These are phyloP conservation scores for Callyntrura sp. DNA, from an alignment of 2,888 invertebrate species.

Conservation along the genomic window DNA sequence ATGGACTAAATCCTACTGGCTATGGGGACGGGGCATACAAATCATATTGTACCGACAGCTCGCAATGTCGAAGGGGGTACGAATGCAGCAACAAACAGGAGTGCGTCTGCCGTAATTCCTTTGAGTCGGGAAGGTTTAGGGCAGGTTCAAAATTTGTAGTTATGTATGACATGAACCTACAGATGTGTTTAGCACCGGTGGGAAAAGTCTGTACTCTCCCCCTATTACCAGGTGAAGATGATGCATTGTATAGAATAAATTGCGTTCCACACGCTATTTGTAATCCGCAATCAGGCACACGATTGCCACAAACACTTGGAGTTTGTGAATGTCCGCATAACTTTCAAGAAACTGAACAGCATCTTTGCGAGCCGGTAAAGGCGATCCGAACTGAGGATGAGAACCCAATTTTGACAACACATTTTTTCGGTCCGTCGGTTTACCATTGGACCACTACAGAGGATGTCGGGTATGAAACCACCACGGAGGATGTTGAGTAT, in stretches of 20 bases:
- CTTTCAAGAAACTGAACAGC: slow-evolving; percentile 40
- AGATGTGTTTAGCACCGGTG: slow-evolving; percentile 39
- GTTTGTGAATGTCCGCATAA: slow-evolving; percentile 40
- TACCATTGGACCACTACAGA: no score
- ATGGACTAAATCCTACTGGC: no score
- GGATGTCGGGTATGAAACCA: no score
- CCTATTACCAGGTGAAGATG: no score
- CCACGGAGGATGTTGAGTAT: no score
- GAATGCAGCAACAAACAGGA: slow-evolving; percentile 1
- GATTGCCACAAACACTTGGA: slow-evolving; percentile 19
- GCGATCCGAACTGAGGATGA: neutral
- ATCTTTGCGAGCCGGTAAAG: slow-evolving; percentile 43
- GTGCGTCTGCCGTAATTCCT: slow-evolving; percentile 52
- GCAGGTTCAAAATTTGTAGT: neutral
- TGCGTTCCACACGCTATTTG: slow-evolving; percentile 60
- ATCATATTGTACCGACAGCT: neutral
- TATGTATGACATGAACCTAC: slow-evolving; percentile 26
- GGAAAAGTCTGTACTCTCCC: slow-evolving; percentile 49
- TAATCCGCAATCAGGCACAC: neutral
- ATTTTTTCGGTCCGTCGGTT: neutral
- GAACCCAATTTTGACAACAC: neutral
- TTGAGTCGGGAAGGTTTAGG: no score
- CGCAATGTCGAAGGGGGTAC: neutral
- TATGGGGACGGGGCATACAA: neutral
- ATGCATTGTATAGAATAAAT: neutral